A percentile compares a stretch with the other conserved stretches of the same genome.
Conservation (phyloP, 2,113 vertebrate genomes). For the Junco hyemalis region DNA sequence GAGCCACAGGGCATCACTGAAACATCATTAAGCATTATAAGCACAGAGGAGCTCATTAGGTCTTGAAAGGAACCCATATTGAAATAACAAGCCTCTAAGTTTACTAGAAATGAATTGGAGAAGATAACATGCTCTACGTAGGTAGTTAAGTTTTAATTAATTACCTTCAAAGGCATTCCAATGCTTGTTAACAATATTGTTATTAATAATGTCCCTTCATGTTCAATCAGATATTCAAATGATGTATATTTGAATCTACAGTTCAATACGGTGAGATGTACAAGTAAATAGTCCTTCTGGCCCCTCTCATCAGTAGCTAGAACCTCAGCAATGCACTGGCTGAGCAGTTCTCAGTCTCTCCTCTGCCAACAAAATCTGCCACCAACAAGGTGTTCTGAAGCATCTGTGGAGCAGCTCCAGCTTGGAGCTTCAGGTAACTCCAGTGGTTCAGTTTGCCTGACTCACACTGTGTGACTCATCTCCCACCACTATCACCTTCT, state of each 20-base stretch:
- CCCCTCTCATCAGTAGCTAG: neutral
- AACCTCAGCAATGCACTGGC: neutral
- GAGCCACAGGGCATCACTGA: neutral
- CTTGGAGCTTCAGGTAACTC: neutral
- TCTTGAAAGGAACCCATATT: neutral
- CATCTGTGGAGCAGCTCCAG: neutral
- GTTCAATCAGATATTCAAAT: neutral
- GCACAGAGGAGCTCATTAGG: neutral
- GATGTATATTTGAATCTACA: neutral
- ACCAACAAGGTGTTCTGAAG: neutral
- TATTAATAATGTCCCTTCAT: neutral
- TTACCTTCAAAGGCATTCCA: slow-evolving; percentile 3
- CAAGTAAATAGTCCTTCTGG: neutral
- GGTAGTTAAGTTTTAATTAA: neutral
- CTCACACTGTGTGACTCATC: neutral
- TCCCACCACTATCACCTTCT: neutral
- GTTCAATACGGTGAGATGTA: neutral
- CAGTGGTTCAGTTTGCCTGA: neutral
- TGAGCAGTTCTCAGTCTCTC: neutral
- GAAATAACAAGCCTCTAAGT: neutral
- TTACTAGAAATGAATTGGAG: neutral
- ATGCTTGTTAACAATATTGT: neutral
- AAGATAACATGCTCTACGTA: neutral
- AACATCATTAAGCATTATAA: neutral
- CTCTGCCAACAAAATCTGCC: neutral